These are phyloP conservation scores for Betta splendens DNA, from an alignment of 2,797 vertebrate genomes.

Conservation along the genomic window DNA sequence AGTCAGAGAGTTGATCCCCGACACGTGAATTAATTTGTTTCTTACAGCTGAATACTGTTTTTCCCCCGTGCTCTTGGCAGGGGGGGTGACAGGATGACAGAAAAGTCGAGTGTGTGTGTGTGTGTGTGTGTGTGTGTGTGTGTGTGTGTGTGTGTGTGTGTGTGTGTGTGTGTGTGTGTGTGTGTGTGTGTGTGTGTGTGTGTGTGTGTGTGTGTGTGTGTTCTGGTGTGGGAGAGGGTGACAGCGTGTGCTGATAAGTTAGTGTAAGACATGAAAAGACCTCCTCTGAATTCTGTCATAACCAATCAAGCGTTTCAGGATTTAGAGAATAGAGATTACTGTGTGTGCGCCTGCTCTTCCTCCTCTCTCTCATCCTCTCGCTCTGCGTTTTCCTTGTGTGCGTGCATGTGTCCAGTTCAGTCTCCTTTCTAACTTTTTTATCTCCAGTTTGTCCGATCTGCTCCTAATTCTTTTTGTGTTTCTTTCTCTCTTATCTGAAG, in stretches of 20 bases:
- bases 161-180: constrained; percentile 13
- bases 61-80: constrained; percentile 57
- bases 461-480: not conserved
- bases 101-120: constrained; percentile 31
- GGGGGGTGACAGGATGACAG: constrained; percentile 72
- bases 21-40: constrained; percentile 80
- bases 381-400: not conserved
- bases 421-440: not conserved
- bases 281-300: constrained; percentile 71
- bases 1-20: constrained; percentile 68
- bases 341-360: constrained; percentile 22
- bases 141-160: constrained; percentile 38
- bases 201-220: constrained; percentile 4
- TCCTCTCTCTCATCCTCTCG: constrained; percentile 5
- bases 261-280: constrained; percentile 64
- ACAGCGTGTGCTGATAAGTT: constrained; percentile 46
- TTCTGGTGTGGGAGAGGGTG: constrained; percentile 26
- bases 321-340: constrained; percentile 58
- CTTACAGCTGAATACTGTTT: constrained; percentile 70
- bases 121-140: constrained; percentile 7
- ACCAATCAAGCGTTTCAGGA: constrained; percentile 64
- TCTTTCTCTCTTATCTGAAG: not conserved
- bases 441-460: not conserved
- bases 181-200: constrained; percentile 6
- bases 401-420: not conserved